These are phyloP conservation scores for Phrynocephalus guinanensis DNA, from an alignment of 2,797 vertebrate genomes.

Conservation along the genomic window DNA sequence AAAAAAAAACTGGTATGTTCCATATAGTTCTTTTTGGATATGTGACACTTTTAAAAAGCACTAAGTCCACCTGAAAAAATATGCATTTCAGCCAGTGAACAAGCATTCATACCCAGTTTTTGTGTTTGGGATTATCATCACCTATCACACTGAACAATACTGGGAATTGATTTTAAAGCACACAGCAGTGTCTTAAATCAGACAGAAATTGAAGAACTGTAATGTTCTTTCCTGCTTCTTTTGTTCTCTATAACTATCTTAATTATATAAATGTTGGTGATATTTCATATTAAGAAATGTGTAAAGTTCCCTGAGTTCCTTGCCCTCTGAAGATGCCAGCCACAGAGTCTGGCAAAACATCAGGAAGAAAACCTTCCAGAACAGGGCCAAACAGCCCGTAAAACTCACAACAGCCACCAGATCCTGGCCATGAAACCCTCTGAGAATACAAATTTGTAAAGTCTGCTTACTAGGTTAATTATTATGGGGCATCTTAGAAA, in stretches of 20 bases:
- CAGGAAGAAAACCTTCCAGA: too few species aligned
- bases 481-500: background rate
- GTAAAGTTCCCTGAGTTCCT: too few species aligned
- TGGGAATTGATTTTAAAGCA: background rate
- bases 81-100: background rate
- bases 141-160: background rate
- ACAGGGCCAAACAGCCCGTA: too few species aligned
- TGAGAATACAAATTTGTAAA: too few species aligned
- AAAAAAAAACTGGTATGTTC: background rate
- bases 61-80: conserved; percentile 6
- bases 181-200: background rate
- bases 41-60: background rate
- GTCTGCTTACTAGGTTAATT: background rate
- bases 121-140: background rate
- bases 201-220: background rate
- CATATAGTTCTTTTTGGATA: background rate
- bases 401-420: too few species aligned
- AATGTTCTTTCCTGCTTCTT: too few species aligned
- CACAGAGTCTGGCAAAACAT: too few species aligned
- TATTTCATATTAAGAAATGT: background rate
- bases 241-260: too few species aligned
- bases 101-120: background rate
- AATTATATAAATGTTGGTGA: background rate
- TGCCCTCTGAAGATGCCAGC: too few species aligned
- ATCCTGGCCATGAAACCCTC: too few species aligned